These are phyloP conservation scores for Petrocephalus zakoni DNA, from an alignment of 2,113 vertebrate genomes.

Conservation along the genomic window DNA sequence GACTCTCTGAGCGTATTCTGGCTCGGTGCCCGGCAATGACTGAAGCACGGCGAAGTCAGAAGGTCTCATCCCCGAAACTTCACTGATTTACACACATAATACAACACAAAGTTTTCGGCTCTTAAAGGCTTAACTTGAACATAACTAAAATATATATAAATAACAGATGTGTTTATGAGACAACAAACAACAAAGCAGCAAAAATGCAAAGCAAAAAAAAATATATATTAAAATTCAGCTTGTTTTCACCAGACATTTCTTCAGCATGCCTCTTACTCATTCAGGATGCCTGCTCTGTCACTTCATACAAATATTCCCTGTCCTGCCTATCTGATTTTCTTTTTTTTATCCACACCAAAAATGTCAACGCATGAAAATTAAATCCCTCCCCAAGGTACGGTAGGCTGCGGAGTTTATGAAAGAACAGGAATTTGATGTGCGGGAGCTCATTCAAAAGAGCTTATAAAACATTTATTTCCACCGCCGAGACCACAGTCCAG, in stretches of 20 bases:
- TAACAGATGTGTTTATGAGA: neutral
- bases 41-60: neutral
- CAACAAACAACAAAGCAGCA: neutral
- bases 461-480: constrained; percentile 15
- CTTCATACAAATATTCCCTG: neutral
- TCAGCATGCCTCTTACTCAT: neutral
- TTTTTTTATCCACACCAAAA: neutral
- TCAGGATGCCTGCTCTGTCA: neutral
- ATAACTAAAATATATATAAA: neutral
- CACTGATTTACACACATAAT: neutral
- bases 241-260: neutral
- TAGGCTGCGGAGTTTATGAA: neutral
- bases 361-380: neutral
- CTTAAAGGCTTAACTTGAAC: neutral
- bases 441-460: constrained; percentile 13
- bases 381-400: neutral
- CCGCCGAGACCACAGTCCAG: neutral
- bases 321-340: neutral
- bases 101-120: neutral
- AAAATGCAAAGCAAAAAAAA: neutral
- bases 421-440: neutral
- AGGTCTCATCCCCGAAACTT: neutral
- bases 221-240: neutral
- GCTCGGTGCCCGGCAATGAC: neutral
- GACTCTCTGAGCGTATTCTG: neutral